Evolutionary conservation across 2,797 vertebrate genomes (phyloP).

Genomic region (Dallia pectoralis): DNA sequence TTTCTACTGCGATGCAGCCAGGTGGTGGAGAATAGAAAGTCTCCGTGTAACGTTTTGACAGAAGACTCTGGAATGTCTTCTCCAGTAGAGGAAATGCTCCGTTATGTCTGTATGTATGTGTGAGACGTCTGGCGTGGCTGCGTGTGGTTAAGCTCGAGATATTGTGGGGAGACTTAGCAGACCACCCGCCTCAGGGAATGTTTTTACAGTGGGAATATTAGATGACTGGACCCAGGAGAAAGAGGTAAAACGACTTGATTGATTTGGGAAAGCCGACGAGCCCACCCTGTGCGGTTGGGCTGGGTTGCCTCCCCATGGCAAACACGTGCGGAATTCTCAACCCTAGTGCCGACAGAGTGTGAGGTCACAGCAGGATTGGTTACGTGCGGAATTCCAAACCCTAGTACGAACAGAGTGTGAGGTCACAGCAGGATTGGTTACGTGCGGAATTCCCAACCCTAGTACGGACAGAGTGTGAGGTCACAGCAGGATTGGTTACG

Average conservation of each 20-base stretch:
- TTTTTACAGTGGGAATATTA: slow-evolving; percentile 48
- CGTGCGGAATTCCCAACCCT: slow-evolving; percentile 52
- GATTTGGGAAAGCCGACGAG: slow-evolving; percentile 48
- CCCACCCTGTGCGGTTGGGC: not conserved
- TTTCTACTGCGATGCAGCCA: no score
- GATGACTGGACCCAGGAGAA: slow-evolving; percentile 38
- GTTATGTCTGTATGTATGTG: not conserved
- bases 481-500: slow-evolving; percentile 31
- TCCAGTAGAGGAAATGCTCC: not conserved
- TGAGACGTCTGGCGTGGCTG: not conserved
- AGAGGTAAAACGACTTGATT: slow-evolving; percentile 57
- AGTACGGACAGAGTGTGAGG: slow-evolving; percentile 8
- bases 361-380: slow-evolving; percentile 52
- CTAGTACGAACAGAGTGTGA: slow-evolving; percentile 11
- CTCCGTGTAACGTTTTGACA: not conserved
- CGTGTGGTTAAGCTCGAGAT: not conserved
- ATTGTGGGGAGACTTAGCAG: not conserved
- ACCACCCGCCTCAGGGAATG: slow-evolving; percentile 37
- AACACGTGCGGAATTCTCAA: slow-evolving; percentile 46
- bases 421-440: slow-evolving; percentile 49
- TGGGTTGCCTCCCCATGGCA: slow-evolving; percentile 32
- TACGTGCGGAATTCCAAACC: slow-evolving; percentile 56
- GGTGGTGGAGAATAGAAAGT: no score
- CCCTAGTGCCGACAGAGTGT: slow-evolving; percentile 22
- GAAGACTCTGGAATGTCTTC: not conserved